A percentile compares a stretch with the other conserved stretches of the same genome.
Evolutionary conservation across 1,140 invertebrate genomes (phyloP).

Genomic region (Penaeus indicus): DNA sequence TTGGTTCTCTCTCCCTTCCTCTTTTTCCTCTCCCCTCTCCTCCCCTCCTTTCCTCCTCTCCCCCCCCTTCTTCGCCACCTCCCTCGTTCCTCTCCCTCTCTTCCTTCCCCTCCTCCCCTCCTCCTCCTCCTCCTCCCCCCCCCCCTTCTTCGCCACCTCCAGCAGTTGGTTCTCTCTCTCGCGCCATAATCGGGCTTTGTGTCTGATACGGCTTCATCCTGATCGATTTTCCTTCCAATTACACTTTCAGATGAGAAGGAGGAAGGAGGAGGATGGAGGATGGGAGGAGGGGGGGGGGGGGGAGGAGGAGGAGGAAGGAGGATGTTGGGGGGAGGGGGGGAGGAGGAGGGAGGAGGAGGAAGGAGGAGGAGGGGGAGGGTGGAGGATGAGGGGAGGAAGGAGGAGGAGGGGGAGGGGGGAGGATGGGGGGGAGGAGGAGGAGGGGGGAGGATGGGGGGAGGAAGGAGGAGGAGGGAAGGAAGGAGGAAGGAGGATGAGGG

Average conservation of each 20-base stretch:
- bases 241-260: constrained; percentile 47
- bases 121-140: neutral
- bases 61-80: constrained; percentile 2
- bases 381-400: neutral
- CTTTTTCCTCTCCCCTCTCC: neutral
- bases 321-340: neutral
- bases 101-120: neutral
- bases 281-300: neutral
- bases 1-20: neutral
- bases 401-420: neutral
- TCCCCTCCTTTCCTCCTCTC: neutral
- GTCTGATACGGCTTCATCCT: constrained; percentile 56
- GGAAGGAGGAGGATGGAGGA: neutral
- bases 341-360: neutral
- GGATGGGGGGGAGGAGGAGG: neutral
- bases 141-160: constrained; percentile 1
- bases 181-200: constrained; percentile 54
- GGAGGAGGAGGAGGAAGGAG: neutral
- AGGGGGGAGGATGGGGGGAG: neutral
- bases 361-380: constrained; percentile 1
- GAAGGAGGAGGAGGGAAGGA: neutral
- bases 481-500: neutral
- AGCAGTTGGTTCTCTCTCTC: neutral
- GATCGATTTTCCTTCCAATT: constrained; percentile 63
- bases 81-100: neutral